Evolutionary conservation across 2,888 invertebrate genomes (phyloP), one percentile per base, ranked within the genome.

Genomic region (Horisme vitalbata): DNA sequence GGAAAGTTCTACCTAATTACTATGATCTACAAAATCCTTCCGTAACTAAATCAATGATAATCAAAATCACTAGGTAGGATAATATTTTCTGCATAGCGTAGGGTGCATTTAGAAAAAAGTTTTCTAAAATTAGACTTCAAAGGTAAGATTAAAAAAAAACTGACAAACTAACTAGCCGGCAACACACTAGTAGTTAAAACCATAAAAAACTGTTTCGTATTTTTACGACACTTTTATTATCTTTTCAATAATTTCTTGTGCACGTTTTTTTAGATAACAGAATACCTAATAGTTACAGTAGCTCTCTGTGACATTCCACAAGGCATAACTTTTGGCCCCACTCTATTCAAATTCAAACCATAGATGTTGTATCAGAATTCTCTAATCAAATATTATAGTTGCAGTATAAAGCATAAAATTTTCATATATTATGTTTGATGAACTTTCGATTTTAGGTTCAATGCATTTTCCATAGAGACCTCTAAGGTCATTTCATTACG

Each of bases 401-500:
- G 13, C 10, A 3, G 2, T 28, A 28, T 4, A 8, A 28, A 28
- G 13, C 13, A 2, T 15, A 35, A 21, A 15, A 43, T 30, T 41
- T 37, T 34, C 4, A 31, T 27, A 35, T 23, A n/a, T n/a, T 2
- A 30, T 26, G 24, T 23, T 10, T 9, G 21, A 28, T 33, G 23
- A 30, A 26, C 47, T 51, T 50, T 54, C 50, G 30, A 38, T 41
- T 14, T 31, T 27, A 30, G 41, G 23, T 26, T 33, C 36, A 39
- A 41, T 27, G 37, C 30, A 41, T 46, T 43, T 45, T 36, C 41
- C 31, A 35, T 20, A 9, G 24, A 34, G 41, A 44, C 46, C 50
- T 43, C 30, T 38, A 59, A 46, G 26, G 36, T 47, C 30, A 36
- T 24, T 39, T 15, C 11, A 32, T 41, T 37, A 50, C 30, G 41